Conservation (phyloP, 2,888 invertebrate species). For the Rhabditoides inermis region DNA sequence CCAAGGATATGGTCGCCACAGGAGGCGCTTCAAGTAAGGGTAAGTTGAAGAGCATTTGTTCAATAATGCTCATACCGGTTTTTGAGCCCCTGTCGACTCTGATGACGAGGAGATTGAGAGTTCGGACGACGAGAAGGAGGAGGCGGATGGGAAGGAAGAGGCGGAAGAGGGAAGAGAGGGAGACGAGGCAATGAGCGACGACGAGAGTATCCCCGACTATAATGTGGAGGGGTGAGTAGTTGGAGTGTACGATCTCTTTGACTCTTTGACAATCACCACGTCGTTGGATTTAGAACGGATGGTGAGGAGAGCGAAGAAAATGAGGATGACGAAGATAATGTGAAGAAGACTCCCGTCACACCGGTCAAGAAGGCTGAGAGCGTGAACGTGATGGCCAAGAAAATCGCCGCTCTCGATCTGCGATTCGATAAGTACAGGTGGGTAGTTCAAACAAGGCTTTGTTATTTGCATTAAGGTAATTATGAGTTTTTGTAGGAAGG, state of each 20-base stretch:
- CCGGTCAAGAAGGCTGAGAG: slow-evolving; percentile 2
- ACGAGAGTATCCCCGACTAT: neutral
- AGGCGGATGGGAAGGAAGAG: slow-evolving; percentile 7
- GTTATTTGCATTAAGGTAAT: neutral
- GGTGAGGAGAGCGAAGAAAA: slow-evolving; percentile 10
- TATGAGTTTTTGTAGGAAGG: slow-evolving; percentile 64
- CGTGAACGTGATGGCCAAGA: slow-evolving; percentile 1
- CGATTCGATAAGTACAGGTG: slow-evolving; percentile 19
- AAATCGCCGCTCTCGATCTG: slow-evolving; percentile 7
- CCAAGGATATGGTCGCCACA: slow-evolving; percentile 11
- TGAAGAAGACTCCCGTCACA: neutral
- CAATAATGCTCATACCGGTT: neutral
- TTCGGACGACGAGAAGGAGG: slow-evolving; percentile 35
- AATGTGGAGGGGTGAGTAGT: slow-evolving; percentile 6
- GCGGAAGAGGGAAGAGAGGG: slow-evolving; percentile 6
- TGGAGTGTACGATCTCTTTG: neutral
- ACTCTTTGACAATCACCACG: neutral
- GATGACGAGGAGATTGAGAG: slow-evolving; percentile 44
- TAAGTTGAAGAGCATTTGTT: neutral
- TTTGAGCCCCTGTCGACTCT: slow-evolving; percentile 16
- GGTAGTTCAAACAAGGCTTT: neutral
- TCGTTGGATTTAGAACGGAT: neutral
- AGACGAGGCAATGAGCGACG: neutral
- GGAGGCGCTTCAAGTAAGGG: neutral
- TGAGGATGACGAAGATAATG: slow-evolving; percentile 5